A percentile compares a stretch with the other conserved stretches of the same genome.
Evolutionary conservation across 2,113 vertebrate genomes (phyloP).

Genomic region (Hippopotamus amphibius): DNA sequence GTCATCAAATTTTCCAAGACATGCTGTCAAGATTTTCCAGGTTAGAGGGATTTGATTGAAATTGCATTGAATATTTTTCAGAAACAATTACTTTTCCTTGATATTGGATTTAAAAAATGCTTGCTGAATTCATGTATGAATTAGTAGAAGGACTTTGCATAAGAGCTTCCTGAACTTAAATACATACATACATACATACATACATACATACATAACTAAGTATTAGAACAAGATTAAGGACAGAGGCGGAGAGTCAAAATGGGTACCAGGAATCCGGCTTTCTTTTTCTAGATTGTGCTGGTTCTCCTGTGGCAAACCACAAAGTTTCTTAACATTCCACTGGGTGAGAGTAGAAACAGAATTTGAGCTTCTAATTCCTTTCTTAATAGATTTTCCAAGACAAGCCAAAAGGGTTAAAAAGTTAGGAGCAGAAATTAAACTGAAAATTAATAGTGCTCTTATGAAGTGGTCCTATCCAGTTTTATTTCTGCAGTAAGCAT

Average conservation of each 20-base stretch:
- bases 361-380: constrained; percentile 35
- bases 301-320: neutral
- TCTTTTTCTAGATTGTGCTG: neutral
- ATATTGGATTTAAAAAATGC: constrained; percentile 18
- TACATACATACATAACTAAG: neutral
- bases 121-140: constrained; percentile 46
- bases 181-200: neutral
- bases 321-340: neutral
- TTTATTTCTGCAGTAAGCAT: neutral
- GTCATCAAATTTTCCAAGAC: constrained; percentile 73
- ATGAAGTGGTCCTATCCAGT: neutral
- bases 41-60: constrained; percentile 67
- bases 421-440: neutral
- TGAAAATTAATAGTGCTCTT: neutral
- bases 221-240: neutral
- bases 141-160: constrained; percentile 33
- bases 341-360: neutral
- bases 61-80: constrained; percentile 40
- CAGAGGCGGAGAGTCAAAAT: neutral
- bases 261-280: neutral
- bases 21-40: constrained; percentile 53
- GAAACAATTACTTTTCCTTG: constrained; percentile 67
- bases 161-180: constrained; percentile 14
- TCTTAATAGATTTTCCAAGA: neutral
- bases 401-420: neutral